Evolutionary conservation across 2,888 invertebrate genomes (phyloP), one percentile per base, ranked within the genome.

Genomic region (Diadegma fenestrale): DNA sequence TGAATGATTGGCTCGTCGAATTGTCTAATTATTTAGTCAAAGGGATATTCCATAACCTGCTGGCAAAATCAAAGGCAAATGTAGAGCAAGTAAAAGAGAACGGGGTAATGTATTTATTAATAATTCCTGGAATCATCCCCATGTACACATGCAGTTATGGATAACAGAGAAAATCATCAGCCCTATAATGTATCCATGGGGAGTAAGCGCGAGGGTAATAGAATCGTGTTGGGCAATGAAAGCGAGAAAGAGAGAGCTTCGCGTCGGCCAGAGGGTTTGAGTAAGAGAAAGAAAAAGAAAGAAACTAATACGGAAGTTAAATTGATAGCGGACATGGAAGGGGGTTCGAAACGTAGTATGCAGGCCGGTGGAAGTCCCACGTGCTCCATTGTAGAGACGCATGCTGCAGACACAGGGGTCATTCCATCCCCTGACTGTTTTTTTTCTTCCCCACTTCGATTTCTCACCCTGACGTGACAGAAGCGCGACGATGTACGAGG

Each of bases 281-380:
- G 68, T 54, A 54, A 43, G 22, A 26, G 43, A 61, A 45, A 19
- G 58, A 81, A 41, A 80, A 19, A 64, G 64, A 68, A 22, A 76
- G 33, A 84, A 82, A 82, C 76, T 80, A 37, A 37, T 75, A 68
- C 80, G 85, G 83, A 87, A 87, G 86, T 87, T 86, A 87, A 87
- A 88, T 87, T 88, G 89, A 88, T 88, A 88, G 88, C 88, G 87
- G 86, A 87, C 90, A 83, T 89, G 84, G 88, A 88, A 87, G 87
- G 87, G 89, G 88, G 90, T 89, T 90, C 89, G 87, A 86, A 81
- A 77, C 86, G 87, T 88, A 75, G 80, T 82, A 76, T 85, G 84
- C 78, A 78, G 51, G 72, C 79, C 71, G 85, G 79, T 79, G 63
- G 51, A 73, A 64, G 78, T 83, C 79, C 77, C 75, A 41, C 30